Evolutionary conservation across 2,797 vertebrate genomes (phyloP).

Genomic region (Hemitrygon akajei): DNA sequence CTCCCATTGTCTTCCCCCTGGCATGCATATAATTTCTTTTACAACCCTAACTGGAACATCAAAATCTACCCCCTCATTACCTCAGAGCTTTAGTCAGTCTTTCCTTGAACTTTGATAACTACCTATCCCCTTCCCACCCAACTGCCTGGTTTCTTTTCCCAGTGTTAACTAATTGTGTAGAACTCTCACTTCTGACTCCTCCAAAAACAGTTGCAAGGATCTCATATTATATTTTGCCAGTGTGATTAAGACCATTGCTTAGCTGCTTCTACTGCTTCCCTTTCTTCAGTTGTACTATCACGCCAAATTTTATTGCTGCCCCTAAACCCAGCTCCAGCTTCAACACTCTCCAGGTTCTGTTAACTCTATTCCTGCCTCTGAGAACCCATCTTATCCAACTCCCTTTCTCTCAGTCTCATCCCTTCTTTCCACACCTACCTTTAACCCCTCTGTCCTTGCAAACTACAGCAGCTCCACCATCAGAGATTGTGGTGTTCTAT

Average conservation of each 20-base stretch:
- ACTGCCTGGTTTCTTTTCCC: background rate
- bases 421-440: background rate
- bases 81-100: background rate
- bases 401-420: background rate
- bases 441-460: too few relatives aligned
- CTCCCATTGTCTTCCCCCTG: too few relatives aligned
- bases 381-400: background rate
- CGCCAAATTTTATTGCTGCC: background rate
- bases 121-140: background rate
- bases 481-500: too few relatives aligned
- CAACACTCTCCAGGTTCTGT: background rate
- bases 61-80: too few relatives aligned
- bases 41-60: too few relatives aligned
- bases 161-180: background rate
- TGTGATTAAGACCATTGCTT: too few relatives aligned
- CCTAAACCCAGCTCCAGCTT: background rate
- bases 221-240: too few relatives aligned
- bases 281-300: background rate
- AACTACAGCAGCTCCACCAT: too few relatives aligned
- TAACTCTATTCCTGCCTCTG: background rate
- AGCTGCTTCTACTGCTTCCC: background rate
- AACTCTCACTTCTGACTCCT: background rate
- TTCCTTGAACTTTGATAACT: background rate
- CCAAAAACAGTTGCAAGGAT: too few relatives aligned
- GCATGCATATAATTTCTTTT: too few relatives aligned